These are phyloP conservation scores for Theristicus caerulescens DNA, from an alignment of 2,113 vertebrate genomes.

Conservation along the genomic window DNA sequence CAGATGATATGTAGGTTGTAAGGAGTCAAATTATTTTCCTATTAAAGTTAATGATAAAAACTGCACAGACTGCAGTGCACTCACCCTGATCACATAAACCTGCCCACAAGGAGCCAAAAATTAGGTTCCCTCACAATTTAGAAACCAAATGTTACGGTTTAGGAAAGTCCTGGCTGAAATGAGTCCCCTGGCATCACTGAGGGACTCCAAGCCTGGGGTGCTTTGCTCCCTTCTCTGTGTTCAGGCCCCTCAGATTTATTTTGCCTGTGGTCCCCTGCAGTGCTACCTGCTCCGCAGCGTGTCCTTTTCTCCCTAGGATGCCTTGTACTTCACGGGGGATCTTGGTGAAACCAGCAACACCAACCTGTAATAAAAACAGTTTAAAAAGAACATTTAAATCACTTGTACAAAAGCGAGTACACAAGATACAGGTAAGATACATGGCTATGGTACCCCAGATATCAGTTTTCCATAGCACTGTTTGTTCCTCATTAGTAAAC, in stretches of 20 bases:
- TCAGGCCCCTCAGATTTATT: neutral
- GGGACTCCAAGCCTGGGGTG: too few relatives aligned
- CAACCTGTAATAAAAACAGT: neutral
- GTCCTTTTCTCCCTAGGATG: neutral
- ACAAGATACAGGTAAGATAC: conserved; percentile 76
- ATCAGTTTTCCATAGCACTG: conserved; percentile 77
- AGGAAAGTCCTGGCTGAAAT: neutral
- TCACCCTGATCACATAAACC: neutral
- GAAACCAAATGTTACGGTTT: neutral
- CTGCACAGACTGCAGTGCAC: neutral
- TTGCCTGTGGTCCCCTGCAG: neutral
- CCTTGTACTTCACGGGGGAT: neutral
- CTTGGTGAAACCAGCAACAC: neutral
- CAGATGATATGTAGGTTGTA: neutral
- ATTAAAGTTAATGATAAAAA: neutral
- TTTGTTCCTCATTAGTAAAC: conserved; percentile 87
- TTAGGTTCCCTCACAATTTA: neutral
- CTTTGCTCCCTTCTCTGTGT: neutral
- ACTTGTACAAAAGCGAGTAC: conserved; percentile 21
- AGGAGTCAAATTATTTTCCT: neutral
- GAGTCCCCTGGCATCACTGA: neutral
- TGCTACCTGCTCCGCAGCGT: accelerated
- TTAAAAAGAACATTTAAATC: neutral
- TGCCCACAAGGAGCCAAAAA: neutral
- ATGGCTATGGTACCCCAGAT: conserved; percentile 76